phyloP scores from a whole-genome alignment of 2,113 vertebrate genomes.

The Channa maculata region DNA sequence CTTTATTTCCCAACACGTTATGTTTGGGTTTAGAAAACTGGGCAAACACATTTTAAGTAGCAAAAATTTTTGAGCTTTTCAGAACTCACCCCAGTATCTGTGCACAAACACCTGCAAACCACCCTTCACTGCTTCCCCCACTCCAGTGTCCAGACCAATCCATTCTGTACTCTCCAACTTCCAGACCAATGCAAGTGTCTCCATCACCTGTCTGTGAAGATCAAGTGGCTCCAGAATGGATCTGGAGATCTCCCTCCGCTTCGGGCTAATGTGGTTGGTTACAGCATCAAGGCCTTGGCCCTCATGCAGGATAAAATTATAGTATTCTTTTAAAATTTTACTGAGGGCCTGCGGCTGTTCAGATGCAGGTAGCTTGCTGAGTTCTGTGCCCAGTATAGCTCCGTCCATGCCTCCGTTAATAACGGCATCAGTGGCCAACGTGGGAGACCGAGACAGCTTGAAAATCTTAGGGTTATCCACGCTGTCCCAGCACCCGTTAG shows the following conservation, averaged over 20 bases:
- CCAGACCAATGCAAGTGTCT: conserved; percentile 80
- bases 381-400: conserved; percentile 77
- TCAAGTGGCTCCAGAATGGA: conserved; percentile 44
- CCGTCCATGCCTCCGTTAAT: conserved; percentile 91
- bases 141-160: conserved; percentile 69
- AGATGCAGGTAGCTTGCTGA: conserved; percentile 58
- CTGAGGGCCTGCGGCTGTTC: conserved; percentile 65
- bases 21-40: too few relatives aligned
- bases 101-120: conserved; percentile 83
- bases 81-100: conserved; percentile 85
- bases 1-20: too few relatives aligned
- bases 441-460: conserved; percentile 69
- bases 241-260: conserved; percentile 79
- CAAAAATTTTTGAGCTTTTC: background rate
- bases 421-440: conserved; percentile 80
- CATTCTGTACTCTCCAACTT: conserved; percentile 77
- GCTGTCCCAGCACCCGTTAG: conserved; percentile 88
- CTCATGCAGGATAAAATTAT: conserved; percentile 68
- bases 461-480: conserved; percentile 79
- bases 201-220: conserved; percentile 79
- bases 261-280: conserved; percentile 77
- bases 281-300: conserved; percentile 42
- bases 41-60: background rate
- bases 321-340: conserved; percentile 82
- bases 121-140: conserved; percentile 75